phyloP scores from a whole-genome alignment of 92 coral and sea anemone species.

The Epizoanthus rinbou region DNA sequence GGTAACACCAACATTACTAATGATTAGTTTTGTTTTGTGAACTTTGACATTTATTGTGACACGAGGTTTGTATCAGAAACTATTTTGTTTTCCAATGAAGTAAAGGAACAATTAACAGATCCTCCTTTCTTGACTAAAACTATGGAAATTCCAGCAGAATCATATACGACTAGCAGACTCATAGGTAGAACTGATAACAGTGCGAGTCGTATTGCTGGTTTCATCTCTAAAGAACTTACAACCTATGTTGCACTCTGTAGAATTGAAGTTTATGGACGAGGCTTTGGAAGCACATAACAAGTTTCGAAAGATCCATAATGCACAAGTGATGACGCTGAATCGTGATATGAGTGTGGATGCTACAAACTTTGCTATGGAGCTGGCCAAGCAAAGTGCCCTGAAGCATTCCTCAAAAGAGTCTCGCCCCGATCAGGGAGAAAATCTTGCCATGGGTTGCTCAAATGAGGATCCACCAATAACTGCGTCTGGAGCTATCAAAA shows the following conservation, averaged over 20 bases:
- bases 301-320: slow-evolving; percentile 74
- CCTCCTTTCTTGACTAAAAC: no score
- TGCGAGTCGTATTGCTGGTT: no score
- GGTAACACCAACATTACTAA: not conserved
- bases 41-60: not conserved
- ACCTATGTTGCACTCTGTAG: slow-evolving; percentile 26
- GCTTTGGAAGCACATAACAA: slow-evolving; percentile 77
- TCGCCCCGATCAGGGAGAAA: slow-evolving; percentile 90
- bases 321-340: slow-evolving; percentile 60
- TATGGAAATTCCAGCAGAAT: no score
- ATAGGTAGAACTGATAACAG: no score
- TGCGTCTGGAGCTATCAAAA: slow-evolving; percentile 71
- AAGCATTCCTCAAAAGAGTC: slow-evolving; percentile 74
- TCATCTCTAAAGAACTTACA: no score
- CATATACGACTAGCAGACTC: no score
- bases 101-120: no score
- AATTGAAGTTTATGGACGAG: slow-evolving; percentile 67
- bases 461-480: slow-evolving; percentile 64
- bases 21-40: no score
- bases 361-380: slow-evolving; percentile 69
- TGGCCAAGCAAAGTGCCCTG: slow-evolving; percentile 71
- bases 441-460: slow-evolving; percentile 89
- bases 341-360: slow-evolving; percentile 77
- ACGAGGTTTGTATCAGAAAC: no score
- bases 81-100: no score